Base-by-base conservation (phyloP, 2,113 vertebrate genomes). In the Oenanthe melanoleuca region DNA sequence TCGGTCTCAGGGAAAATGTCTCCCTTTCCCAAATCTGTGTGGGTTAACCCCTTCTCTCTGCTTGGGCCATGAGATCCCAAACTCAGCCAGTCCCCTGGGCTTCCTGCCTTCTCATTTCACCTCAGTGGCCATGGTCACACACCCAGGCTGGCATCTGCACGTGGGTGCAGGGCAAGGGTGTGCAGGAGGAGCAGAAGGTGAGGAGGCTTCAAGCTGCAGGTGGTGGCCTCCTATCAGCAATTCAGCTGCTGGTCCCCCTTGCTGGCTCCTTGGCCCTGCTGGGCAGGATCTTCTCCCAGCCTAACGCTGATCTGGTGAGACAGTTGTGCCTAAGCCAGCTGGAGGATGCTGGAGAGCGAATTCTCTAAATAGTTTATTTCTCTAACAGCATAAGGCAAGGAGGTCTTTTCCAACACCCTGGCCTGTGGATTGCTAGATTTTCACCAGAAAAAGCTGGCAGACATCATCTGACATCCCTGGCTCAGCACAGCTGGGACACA, bases 281-380 rank as follows among this genome's bases (percentile, higher is more conserved):
- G 0, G 53, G 47, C 28, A 60, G 64, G 49, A 85, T 72, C 49
- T 70, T 80, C 33, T 75, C 70, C 79, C 66, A 90, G 24, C 11
- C 74, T 45, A 69, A 80, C 9, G 26, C 79, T 88, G 86, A 95
- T 90, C 37, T 64, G 94, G 33, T 56, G 44, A 95, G 91, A 88
- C 81, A 91, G 70, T 14, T 72, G 74, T 6, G 7, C 21, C 86
- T 33, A 34, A 85, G 74, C 82, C 86, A 95, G 79, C 57, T 81
- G 74, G 81, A 93, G 52, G 56, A 55, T 67, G 61, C 65, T 89
- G 88, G 53, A 71, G 33, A 80, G 47, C 0, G 21, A 53, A 34
- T 23, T 44, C 40, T 82, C 61, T 10, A 5, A 44, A 60, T 17
- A 9, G 3, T 52, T 81, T 67, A 34, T 89, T 71, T 55, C 78